Evolutionary conservation across 2,888 invertebrate genomes (phyloP), one percentile per base, ranked within the genome.

Genomic region (Thymelicus acteon): DNA sequence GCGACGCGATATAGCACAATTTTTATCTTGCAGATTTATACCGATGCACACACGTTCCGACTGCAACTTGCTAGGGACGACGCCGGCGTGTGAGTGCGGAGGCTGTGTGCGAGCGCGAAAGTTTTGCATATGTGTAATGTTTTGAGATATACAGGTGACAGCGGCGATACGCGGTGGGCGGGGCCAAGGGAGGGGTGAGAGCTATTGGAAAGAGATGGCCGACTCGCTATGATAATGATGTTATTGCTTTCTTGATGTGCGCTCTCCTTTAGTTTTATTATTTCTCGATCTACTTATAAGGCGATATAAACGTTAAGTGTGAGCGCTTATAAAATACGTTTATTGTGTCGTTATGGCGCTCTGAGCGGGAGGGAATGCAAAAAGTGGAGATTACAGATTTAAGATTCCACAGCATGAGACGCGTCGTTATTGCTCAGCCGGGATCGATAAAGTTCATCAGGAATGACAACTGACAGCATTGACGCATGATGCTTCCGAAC

Each of bases 61-160:
- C 48, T 76, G 78, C 77, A 77, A 62, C 65, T 60, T 74, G 77
- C 77, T 76, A 49, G 40, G 62, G 13, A 73, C 60, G 13, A 73
- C 60, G 77, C 62, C 24, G 58, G 69, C 75, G 84, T 82, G 82
- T 79, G 85, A 75, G 85, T 75, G 81, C 75, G 78, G 76, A 78
- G 78, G 80, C 82, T 80, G 82, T 74, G 73, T 82, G 89, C 85
- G 89, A 90, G 87, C 87, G 88, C 84, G 88, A 91, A 92, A 90
- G 91, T 93, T 93, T 93, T 93, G 93, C 93, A 93, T 93, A 93
- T 93, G 93, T 93, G 92, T 93, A 93, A 93, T 93, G 93, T 92
- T 93, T 92, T 90, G 88, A 92, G 92, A 92, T 93, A 92, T 89
- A 92, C 93, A 93, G 93, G 93, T 93, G 93, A 93, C 93, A 93